phyloP scores from a whole-genome alignment of 2,797 vertebrate species.

The Heliangelus exortis region DNA sequence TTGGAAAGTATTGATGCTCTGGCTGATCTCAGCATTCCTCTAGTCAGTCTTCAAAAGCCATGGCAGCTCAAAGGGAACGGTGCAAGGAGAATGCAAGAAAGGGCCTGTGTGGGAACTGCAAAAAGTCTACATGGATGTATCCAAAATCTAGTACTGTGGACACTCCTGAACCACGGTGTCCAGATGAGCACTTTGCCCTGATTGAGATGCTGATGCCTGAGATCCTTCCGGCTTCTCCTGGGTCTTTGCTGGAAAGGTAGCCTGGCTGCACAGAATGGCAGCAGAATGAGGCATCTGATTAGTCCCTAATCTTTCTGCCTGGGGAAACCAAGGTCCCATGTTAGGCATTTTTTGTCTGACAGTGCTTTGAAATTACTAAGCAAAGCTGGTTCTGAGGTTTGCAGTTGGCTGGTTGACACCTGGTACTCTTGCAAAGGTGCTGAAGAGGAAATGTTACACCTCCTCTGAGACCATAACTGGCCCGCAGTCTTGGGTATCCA shows the following conservation, averaged over 20 bases:
- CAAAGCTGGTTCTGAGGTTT: neutral
- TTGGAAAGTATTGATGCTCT: neutral
- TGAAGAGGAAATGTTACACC: neutral
- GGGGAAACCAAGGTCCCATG: neutral
- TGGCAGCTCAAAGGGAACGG: fast-evolving
- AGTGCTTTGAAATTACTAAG: neutral
- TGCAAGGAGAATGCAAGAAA: neutral
- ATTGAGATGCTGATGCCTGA: neutral
- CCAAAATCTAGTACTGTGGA: neutral
- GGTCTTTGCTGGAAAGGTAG: neutral
- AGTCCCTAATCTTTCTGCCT: neutral
- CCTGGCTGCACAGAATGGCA: neutral
- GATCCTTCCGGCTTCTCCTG: neutral
- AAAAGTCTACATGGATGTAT: neutral
- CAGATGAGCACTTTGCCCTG: neutral
- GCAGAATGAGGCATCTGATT: neutral
- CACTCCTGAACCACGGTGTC: neutral
- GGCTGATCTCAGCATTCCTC: neutral
- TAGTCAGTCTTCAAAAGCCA: neutral
- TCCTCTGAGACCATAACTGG: neutral
- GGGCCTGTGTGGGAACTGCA: neutral
- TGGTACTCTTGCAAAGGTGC: neutral
- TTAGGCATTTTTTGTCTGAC: neutral
- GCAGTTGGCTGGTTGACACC: neutral
- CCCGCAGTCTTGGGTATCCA: neutral